Base-by-base conservation (phyloP, 2,797 vertebrate genomes). In the Podarcis siculus region DNA sequence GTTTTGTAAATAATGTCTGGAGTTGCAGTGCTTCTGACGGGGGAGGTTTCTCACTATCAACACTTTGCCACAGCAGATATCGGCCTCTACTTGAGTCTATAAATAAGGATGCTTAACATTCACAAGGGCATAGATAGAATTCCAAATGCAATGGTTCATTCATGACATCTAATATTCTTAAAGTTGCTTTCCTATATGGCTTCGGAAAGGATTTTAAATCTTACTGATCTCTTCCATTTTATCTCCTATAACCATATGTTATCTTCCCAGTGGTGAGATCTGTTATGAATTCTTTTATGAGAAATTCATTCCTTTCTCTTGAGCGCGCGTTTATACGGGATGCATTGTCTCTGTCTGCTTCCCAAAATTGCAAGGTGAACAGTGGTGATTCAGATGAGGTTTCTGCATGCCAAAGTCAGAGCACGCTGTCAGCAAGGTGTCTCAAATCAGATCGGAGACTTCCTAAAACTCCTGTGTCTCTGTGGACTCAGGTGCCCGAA, bases 221-320 rank as follows among this genome's bases (percentile, higher is more conserved):
- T 91, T 89, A 89, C 58, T 30, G 85, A 87, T 79, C 55, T 76
- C 37, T 49, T 92, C 72, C 32, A 83, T 94, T 94, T 94, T 86
- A 85, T 92, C 73, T 90, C 87, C 55, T 89, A 75, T 83, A 81
- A 19, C 2, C 37, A 85, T 92, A 92, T 93, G 94, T 91, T 92
- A 87, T 27, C 37, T 89, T 90, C 37, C 25, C 25, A 81, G 86
- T 15, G 0, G 78, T 66, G 86, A 89, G 86, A 83, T 72, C 90
- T 55, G 71, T 82, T 92, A 89, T 71, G 37, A 94, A 90, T 90
- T 92, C 32, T 79, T 91, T 90, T 86, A 79, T 0, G 21, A 27
- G 71, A 77, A 90, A 92, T 88, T 91, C 8, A 86, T 89, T 90
- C 61, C 6, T 93, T 93, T 93, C 27, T 88, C 92, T 91, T 87